Evolutionary conservation across 1,140 invertebrate species (phyloP), one percentile per base, ranked within the genome.

Genomic region (Drosophila parvula): DNA sequence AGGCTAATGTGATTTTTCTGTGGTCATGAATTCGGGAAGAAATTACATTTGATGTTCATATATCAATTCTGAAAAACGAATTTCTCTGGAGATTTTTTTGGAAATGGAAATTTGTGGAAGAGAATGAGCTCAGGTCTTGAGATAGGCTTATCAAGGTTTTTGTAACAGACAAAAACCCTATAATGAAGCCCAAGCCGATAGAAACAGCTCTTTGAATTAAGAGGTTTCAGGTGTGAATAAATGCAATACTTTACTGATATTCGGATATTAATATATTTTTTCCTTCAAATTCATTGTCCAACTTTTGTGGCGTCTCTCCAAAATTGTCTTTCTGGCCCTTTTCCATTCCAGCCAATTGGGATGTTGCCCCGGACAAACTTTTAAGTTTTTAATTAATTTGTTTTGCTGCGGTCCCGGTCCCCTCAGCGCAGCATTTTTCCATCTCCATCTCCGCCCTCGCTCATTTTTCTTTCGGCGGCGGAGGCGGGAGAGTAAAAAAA

Each of bases 341-440:
- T 38, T 56, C 12, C 43, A 18, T 53, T 55, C 58, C 47, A 14
- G 34, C 61, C 75, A 63, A 61, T 53, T 67, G 48, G 61, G 68
- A 38, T 55, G 55, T 30, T 65, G 18, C 53, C 73, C 32, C 44
- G 50, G 67, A 77, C 64, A 61, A 86, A 86, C 53, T 86, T 86
- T 88, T 83, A 86, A 86, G 83, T 86, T 86, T 86, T 86, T 86
- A 86, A 86, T 86, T 86, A 86, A 86, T 86, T 86, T 86, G 83
- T 74, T 80, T 88, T 86, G 71, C 76, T 82, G 83, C 67, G 77
- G 81, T 69, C 60, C 70, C 50, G 45, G 43, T 41, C 44, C 45
- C 55, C 74, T 16, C 60, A 63, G 60, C 45, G 55, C 50, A 47
- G 61, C 57, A 45, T 43, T 53, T 58, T 57, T 60, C 41, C 41